phyloP scores from a whole-genome alignment of 2,888 invertebrate species.

The Troilus luridus region DNA sequence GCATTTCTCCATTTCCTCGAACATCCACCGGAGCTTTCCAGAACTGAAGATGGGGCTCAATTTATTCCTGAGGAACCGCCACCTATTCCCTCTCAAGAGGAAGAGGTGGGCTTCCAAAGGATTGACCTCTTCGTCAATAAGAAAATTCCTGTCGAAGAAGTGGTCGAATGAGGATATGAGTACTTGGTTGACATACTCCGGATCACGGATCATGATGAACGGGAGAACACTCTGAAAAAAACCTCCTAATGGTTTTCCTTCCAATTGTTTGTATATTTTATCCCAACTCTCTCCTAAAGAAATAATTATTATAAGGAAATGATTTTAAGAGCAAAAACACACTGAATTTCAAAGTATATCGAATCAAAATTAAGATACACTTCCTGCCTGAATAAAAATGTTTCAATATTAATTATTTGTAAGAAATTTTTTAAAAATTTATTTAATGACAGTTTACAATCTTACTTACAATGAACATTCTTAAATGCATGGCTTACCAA shows the following conservation, averaged over 20 bases:
- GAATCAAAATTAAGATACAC: too few relatives aligned
- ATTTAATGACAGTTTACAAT: not conserved
- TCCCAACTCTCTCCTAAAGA: slow-evolving; percentile 30
- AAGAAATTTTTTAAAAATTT: not conserved
- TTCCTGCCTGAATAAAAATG: too few relatives aligned
- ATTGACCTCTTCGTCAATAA: slow-evolving; percentile 41
- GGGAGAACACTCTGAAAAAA: slow-evolving; percentile 41
- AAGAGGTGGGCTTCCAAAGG: slow-evolving; percentile 59
- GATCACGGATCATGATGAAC: slow-evolving; percentile 49
- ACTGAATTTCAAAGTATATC: not conserved
- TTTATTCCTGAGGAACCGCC: slow-evolving; percentile 53
- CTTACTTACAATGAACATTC: not conserved
- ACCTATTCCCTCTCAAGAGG: slow-evolving; percentile 55
- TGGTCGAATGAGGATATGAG: slow-evolving; percentile 49
- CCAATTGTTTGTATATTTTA: slow-evolving; percentile 47
- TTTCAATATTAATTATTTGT: too few relatives aligned
- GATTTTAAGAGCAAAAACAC: not conserved
- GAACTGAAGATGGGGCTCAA: slow-evolving; percentile 59
- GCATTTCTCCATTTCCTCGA: slow-evolving; percentile 59
- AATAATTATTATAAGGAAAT: not conserved
- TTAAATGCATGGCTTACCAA: not conserved
- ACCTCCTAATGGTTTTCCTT: slow-evolving; percentile 47
- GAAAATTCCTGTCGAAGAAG: slow-evolving; percentile 58
- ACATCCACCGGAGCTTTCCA: slow-evolving; percentile 61
- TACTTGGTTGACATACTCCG: slow-evolving; percentile 43